Evolutionary conservation across 2,113 vertebrate genomes (phyloP), one percentile per base, ranked within the genome.

Genomic region (Podarcis raffonei): DNA sequence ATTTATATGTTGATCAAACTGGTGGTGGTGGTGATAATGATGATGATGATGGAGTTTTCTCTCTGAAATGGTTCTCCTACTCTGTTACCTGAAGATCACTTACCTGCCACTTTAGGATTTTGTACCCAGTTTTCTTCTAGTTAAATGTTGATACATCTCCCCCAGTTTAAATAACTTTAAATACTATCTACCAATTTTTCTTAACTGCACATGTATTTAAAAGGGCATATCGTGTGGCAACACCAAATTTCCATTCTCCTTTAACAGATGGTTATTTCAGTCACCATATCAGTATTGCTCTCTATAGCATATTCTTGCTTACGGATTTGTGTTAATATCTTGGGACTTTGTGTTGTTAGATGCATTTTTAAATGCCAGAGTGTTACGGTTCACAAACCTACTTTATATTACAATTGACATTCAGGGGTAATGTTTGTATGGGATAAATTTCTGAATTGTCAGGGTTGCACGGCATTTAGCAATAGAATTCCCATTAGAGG

Each of bases 141-240:
- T 66, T 32, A n/a, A 48, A n/a, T 68, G 5, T 23, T 42, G 37
- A 82, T 68, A 72, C 11, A 35, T 65, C 30, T 39, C 5, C 42
- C 79, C 57, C 25, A 22, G 68, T 62, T 75, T 11, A 18, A 1
- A 30, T 59, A 59, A 1, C 27, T 27, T 9, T 0, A n/a, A 79
- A 30, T 68, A 1, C 18, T 22, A 5, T 0, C 85, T 71, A 30
- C 35, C 81, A 86, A 81, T 6, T 6, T 77, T 18, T 76, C 89
- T 86, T 83, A 9, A 72, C 30, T 0, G 12, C 69, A 66, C 53
- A 77, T 82, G 68, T 86, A 0, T 18, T 5, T 32, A 6, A 66
- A 0, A 84, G 83, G 1, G 0, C 0, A 75, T 83, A 68, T 83
- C 0, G 0, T 0, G 82, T 84, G 91, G 59, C 1, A 62, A 2